Evolutionary conservation across 2,888 invertebrate genomes (phyloP).

Genomic region (Apamea anceps): DNA sequence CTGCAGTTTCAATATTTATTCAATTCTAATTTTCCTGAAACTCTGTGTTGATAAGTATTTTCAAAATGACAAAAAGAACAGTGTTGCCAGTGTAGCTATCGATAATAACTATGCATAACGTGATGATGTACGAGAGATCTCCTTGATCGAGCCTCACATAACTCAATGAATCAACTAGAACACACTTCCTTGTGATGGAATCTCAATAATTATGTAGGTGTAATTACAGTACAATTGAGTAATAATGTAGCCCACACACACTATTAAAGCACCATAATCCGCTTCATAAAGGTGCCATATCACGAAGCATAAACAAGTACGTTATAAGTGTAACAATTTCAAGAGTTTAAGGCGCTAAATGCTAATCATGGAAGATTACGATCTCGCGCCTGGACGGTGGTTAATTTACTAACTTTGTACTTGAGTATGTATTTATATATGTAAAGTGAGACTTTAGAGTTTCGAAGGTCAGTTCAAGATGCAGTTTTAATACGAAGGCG

Average conservation of each 20-base stretch:
- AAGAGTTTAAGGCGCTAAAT: slow-evolving; percentile 51
- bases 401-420: slow-evolving; percentile 63
- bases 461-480: slow-evolving; percentile 70
- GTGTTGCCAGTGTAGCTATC: background rate
- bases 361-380: slow-evolving; percentile 61
- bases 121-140: background rate
- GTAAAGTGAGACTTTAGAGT: slow-evolving; percentile 55
- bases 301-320: slow-evolving; percentile 41
- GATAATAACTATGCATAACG: background rate
- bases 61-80: background rate
- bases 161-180: slow-evolving; percentile 30
- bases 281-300: slow-evolving; percentile 21
- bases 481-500: slow-evolving; percentile 82
- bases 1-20: background rate
- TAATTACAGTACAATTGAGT: slow-evolving; percentile 3
- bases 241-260: background rate
- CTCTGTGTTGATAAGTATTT: background rate
- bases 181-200: slow-evolving; percentile 11
- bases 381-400: slow-evolving; percentile 49
- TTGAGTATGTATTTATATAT: too few species aligned
- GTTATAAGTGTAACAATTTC: slow-evolving; percentile 32
- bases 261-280: background rate
- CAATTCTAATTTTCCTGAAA: background rate
- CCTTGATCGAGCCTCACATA: slow-evolving; percentile 5
- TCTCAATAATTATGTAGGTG: slow-evolving; percentile 3